These are phyloP conservation scores for Lycaon pictus DNA, from an alignment of 2,113 vertebrate genomes.

Conservation along the genomic window DNA sequence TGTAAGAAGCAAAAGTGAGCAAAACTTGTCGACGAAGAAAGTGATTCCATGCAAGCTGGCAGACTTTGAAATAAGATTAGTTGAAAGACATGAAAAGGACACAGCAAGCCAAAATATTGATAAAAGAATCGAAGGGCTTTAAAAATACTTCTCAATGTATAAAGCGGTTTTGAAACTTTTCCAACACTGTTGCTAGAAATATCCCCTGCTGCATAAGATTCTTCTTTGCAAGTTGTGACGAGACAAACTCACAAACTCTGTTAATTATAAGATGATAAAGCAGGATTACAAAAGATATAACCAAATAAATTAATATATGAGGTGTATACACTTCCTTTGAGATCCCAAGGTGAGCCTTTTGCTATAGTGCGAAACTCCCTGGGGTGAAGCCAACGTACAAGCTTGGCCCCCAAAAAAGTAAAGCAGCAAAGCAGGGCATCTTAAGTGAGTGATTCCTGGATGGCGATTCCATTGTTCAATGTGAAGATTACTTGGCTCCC, in stretches of 20 bases:
- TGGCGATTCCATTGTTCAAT: not conserved
- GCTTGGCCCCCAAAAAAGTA: not conserved
- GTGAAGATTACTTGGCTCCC: accelerated
- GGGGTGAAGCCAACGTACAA: not conserved
- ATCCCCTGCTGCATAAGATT: not conserved
- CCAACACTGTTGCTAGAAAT: not conserved
- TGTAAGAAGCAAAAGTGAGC: not conserved
- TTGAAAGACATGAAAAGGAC: not conserved
- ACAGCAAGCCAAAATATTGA: not conserved
- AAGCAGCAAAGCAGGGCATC: not conserved
- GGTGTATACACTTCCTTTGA: not conserved
- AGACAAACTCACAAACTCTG: not conserved
- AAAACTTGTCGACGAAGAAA: not conserved
- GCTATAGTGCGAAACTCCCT: not conserved
- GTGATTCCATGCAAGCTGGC: not conserved
- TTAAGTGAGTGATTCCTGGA: not conserved
- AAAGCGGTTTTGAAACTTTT: not conserved
- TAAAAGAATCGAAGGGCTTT: not conserved
- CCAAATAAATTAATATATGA: not conserved
- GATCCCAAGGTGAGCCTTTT: not conserved
- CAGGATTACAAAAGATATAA: not conserved
- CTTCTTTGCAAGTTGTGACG: not conserved
- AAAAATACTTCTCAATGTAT: not conserved
- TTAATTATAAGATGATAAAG: not conserved
- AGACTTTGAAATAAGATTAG: not conserved